Evolutionary conservation across 2,113 vertebrate genomes (phyloP).

Genomic region (Indri indri): DNA sequence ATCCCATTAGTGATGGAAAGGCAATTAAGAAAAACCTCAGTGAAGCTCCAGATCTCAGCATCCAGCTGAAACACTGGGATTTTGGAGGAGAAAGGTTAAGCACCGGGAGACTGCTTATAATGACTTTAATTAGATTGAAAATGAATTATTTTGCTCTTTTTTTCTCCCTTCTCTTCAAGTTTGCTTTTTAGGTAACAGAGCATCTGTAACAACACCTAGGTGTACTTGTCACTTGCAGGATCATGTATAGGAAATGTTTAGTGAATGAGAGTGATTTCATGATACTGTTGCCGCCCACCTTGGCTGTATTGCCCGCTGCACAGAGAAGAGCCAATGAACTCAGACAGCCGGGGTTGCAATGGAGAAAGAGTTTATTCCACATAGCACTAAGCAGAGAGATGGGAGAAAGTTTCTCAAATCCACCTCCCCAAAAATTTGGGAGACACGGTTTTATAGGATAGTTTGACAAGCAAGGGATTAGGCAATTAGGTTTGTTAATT

Average conservation of each 20-base stretch:
- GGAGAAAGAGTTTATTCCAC: too few relatives aligned
- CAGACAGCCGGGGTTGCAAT: too few relatives aligned
- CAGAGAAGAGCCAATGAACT: too few relatives aligned
- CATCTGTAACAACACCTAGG: conserved; percentile 13
- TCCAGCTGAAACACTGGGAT: conserved; percentile 43
- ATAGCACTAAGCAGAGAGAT: too few relatives aligned
- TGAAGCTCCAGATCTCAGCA: conserved; percentile 65
- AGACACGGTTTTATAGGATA: too few relatives aligned
- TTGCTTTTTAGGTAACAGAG: conserved; percentile 63
- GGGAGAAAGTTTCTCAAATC: too few relatives aligned
- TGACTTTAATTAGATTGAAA: conserved; percentile 75
- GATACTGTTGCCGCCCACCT: too few relatives aligned
- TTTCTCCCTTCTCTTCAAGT: conserved; percentile 7
- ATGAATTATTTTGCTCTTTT: conserved; percentile 71
- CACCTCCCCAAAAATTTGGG: too few relatives aligned
- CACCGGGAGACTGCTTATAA: conserved; percentile 47
- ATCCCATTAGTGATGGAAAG: conserved; percentile 70
- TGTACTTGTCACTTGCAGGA: not conserved
- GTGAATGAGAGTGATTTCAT: not conserved
- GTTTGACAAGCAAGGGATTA: too few relatives aligned
- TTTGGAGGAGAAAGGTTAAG: conserved; percentile 73
- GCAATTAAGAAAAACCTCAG: conserved; percentile 74
- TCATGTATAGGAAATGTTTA: not conserved
- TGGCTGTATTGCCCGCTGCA: too few relatives aligned
- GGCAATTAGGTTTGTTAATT: too few relatives aligned